phyloP scores from a whole-genome alignment of 2,888 invertebrate genomes.

The Nezara viridula region DNA sequence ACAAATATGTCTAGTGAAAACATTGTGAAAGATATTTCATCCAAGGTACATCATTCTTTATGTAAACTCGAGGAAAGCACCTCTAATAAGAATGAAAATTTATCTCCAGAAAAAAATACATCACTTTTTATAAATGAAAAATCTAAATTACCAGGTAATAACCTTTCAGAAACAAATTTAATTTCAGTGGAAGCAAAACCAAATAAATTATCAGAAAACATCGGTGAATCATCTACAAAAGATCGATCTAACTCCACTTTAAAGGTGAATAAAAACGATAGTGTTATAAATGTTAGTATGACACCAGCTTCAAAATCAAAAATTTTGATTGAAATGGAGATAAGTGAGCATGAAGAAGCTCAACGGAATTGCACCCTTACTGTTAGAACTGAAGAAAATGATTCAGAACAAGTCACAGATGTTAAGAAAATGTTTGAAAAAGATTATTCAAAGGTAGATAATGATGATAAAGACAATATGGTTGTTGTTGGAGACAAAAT shows the following conservation, averaged over 20 bases:
- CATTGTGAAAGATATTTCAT: not conserved
- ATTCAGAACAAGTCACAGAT: not conserved
- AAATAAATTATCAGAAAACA: not conserved
- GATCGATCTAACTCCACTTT: not conserved
- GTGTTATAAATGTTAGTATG: not conserved
- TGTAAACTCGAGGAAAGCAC: not conserved
- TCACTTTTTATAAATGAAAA: not conserved
- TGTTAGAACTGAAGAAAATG: not conserved
- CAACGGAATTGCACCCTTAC: not conserved
- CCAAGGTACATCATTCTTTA: not conserved
- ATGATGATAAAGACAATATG: not conserved
- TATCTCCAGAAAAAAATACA: not conserved
- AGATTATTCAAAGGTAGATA: not conserved
- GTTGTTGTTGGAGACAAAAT: not conserved
- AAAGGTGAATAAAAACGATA: not conserved
- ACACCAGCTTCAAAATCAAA: not conserved
- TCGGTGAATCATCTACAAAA: not conserved
- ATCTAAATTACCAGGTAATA: not conserved
- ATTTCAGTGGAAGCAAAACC: not conserved
- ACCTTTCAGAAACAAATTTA: not conserved
- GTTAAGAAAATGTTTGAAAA: not conserved
- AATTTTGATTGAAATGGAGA: not conserved
- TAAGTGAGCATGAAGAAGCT: not conserved
- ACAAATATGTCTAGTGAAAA: not conserved
- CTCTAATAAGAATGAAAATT: not conserved